phyloP scores from a whole-genome alignment of 2,113 vertebrate species.

The Bostrychus sinensis region DNA sequence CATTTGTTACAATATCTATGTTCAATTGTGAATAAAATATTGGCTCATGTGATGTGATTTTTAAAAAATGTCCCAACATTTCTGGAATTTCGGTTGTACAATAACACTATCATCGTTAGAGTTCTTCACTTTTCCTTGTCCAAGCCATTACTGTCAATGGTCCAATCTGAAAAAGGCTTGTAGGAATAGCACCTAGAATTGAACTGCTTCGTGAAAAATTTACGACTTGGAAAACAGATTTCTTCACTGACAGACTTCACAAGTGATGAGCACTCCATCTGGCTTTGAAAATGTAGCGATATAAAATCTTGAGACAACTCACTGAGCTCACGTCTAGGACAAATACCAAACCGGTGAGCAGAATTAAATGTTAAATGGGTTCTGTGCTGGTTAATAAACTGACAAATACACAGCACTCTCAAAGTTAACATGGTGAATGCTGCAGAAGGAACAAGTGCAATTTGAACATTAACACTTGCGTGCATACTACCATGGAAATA shows the following conservation, averaged over 20 bases:
- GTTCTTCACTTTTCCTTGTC: slow-evolving; percentile 10
- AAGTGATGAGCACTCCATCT: slow-evolving; percentile 56
- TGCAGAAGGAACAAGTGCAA: background rate
- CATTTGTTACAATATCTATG: no score
- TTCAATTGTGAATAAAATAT: no score
- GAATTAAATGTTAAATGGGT: slow-evolving; percentile 25
- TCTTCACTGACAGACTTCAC: slow-evolving; percentile 43
- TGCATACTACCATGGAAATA: slow-evolving; percentile 12
- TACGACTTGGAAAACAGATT: slow-evolving; percentile 40
- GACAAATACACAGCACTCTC: slow-evolving; percentile 3
- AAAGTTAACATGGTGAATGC: background rate
- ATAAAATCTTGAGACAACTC: slow-evolving; percentile 56
- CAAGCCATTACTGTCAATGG: slow-evolving; percentile 32
- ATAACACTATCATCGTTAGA: background rate
- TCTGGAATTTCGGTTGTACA: no score
- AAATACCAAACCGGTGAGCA: slow-evolving; percentile 8
- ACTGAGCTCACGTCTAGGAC: slow-evolving; percentile 50
- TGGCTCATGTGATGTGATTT: no score
- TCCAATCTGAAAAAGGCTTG: background rate
- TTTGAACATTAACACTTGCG: background rate
- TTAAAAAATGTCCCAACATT: no score
- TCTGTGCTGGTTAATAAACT: slow-evolving; percentile 26
- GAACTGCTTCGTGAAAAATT: slow-evolving; percentile 35
- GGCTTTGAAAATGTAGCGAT: slow-evolving; percentile 41
- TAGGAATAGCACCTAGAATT: slow-evolving; percentile 24